A percentile compares a stretch with the other conserved stretches of the same genome.
These are phyloP conservation scores for Bombus superbus DNA, from an alignment of 1,140 invertebrate species.

Conservation along the genomic window DNA sequence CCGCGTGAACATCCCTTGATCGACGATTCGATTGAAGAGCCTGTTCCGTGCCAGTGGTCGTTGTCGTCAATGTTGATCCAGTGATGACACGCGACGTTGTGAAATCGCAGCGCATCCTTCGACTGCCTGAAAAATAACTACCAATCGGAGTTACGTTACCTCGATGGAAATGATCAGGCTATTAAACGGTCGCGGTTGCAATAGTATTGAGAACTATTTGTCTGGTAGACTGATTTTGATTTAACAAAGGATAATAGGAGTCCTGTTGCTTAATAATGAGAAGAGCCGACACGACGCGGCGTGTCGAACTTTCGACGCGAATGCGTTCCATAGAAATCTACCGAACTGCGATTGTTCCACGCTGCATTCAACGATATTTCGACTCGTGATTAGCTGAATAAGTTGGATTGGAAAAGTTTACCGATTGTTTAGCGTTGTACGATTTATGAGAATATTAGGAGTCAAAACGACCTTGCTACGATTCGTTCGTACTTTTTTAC, in stretches of 20 bases:
- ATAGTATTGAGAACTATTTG: neutral
- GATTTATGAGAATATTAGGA: neutral
- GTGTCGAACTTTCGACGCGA: neutral
- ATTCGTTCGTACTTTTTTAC: neutral
- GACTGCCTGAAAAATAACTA: conserved; percentile 62
- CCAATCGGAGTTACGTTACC: conserved; percentile 55
- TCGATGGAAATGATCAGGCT: conserved; percentile 35
- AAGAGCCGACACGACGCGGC: neutral
- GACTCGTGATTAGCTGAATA: conserved; percentile 3
- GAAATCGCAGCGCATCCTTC: conserved; percentile 64
- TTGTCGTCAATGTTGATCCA: conserved; percentile 2
- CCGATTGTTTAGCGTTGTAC: too few species aligned
- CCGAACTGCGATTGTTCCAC: conserved; percentile 1
- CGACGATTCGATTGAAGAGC: conserved; percentile 20
- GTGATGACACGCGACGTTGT: conserved; percentile 72
- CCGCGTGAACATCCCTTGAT: neutral
- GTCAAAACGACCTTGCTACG: fast-evolving
- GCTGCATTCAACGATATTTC: neutral
- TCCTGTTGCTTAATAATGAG: conserved; percentile 14
- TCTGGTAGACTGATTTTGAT: neutral
- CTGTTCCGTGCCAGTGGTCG: conserved; percentile 7
- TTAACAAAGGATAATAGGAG: neutral
- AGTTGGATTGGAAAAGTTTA: neutral
- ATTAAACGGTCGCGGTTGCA: neutral
- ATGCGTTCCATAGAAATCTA: conserved; percentile 5